A percentile compares a stretch with the other conserved stretches of the same genome.
These are phyloP conservation scores for Brevimyrus niger DNA, from an alignment of 2,113 vertebrate species.

Conservation along the genomic window DNA sequence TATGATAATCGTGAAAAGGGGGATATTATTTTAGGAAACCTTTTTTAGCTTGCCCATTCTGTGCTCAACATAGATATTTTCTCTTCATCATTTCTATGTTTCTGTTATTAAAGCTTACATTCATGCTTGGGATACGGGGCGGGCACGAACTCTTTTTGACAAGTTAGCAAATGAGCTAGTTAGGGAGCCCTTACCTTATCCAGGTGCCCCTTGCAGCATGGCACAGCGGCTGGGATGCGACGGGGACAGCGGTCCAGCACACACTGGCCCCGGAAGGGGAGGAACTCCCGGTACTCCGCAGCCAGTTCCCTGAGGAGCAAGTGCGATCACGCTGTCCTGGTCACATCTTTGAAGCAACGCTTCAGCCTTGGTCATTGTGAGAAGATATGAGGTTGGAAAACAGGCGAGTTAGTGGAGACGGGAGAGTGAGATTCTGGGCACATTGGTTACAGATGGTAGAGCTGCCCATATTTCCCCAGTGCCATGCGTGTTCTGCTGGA, in stretches of 20 bases:
- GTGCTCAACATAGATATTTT: not conserved
- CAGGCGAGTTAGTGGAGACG: not conserved
- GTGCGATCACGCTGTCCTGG: too few relatives aligned
- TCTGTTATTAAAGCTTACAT: not conserved
- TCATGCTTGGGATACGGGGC: too few relatives aligned
- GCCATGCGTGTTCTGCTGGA: too few relatives aligned
- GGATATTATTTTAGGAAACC: not conserved
- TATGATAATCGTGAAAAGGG: not conserved
- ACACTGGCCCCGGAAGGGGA: not conserved
- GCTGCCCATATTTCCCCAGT: too few relatives aligned
- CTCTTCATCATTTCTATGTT: not conserved
- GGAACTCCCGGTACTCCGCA: too few relatives aligned
- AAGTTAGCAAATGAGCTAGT: too few relatives aligned
- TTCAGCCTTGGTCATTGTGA: not conserved
- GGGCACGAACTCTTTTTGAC: too few relatives aligned
- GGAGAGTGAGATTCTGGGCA: too few relatives aligned
- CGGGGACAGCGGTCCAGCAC: not conserved
- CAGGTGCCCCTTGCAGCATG: not conserved
- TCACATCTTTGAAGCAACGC: not conserved
- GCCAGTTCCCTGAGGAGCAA: too few relatives aligned
- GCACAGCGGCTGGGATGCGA: not conserved
- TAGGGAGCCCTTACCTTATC: too few relatives aligned
- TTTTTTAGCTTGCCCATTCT: not conserved
- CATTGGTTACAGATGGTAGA: too few relatives aligned
- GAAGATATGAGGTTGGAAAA: not conserved